phyloP scores from a whole-genome alignment of 2,888 invertebrate genomes.

The Trachelus troglodyta region DNA sequence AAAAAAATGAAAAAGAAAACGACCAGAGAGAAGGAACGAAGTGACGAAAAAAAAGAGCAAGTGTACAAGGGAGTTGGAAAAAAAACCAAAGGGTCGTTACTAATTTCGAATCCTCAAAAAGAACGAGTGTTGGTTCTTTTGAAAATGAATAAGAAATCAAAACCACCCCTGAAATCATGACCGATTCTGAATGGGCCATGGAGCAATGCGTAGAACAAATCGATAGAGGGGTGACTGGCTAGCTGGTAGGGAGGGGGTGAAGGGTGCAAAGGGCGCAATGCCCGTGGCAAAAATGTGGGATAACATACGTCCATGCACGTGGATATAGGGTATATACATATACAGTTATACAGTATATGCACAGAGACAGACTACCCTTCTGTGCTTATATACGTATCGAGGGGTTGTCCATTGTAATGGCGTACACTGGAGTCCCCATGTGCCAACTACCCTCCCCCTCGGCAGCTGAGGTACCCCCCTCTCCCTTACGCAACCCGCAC shows the following conservation, averaged over 20 bases:
- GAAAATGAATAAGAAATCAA: neutral
- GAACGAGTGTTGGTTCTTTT: neutral
- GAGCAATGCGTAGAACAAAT: conserved; percentile 44
- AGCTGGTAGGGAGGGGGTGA: conserved; percentile 28
- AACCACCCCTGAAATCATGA: neutral
- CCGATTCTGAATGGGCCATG: conserved; percentile 38
- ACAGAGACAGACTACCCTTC: conserved; percentile 42
- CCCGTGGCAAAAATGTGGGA: conserved; percentile 51
- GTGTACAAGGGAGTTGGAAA: neutral
- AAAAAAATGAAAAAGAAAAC: neutral
- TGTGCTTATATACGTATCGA: conserved; percentile 41
- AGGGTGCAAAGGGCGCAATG: conserved; percentile 4
- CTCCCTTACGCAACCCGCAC: neutral
- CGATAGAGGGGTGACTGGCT: conserved; percentile 38
- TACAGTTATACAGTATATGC: neutral
- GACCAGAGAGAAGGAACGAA: neutral
- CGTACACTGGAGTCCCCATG: conserved; percentile 51
- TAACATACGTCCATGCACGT: conserved; percentile 47
- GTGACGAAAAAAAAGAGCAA: neutral
- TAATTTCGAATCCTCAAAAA: neutral
- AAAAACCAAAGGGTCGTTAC: neutral
- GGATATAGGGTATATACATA: conserved; percentile 29
- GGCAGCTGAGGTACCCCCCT: conserved; percentile 45
- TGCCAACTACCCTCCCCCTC: conserved; percentile 40
- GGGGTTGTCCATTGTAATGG: conserved; percentile 50